Percentiles rank a stretch among this genome's conserved stretches.
phyloP scores from a whole-genome alignment of 1,140 invertebrate genomes.

The Ptiloglossa arizonensis region DNA sequence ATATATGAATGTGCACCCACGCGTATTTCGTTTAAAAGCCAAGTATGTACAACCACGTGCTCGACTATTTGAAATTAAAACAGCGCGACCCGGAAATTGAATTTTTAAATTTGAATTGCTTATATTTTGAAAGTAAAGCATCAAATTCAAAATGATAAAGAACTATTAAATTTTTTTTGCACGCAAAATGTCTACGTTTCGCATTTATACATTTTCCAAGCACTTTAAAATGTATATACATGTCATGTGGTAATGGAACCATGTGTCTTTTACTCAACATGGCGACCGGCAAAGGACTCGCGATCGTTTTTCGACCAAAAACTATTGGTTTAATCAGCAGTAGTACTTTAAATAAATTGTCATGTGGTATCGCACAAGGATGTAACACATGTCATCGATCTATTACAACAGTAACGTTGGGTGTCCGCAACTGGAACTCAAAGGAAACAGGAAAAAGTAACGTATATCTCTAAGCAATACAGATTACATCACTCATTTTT shows the following conservation, averaged over 20 bases:
- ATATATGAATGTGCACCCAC: too few relatives aligned
- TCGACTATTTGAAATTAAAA: too few relatives aligned
- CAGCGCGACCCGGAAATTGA: too few relatives aligned
- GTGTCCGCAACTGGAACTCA: constrained; percentile 67
- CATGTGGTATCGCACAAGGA: constrained; percentile 54
- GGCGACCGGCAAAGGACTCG: constrained; percentile 79
- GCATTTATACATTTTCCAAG: too few relatives aligned
- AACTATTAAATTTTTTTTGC: too few relatives aligned
- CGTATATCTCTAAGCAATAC: constrained; percentile 39
- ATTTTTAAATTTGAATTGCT: too few relatives aligned
- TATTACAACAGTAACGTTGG: constrained; percentile 53
- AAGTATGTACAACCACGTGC: too few relatives aligned
- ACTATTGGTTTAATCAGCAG: constrained; percentile 73
- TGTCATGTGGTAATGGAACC: constrained; percentile 41
- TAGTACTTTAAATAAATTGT: constrained; percentile 71
- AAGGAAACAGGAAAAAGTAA: constrained; percentile 72
- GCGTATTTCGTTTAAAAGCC: too few relatives aligned
- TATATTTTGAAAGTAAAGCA: too few relatives aligned
- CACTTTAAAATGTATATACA: too few relatives aligned
- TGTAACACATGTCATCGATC: constrained; percentile 68
- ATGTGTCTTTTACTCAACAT: constrained; percentile 78
- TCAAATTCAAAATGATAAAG: too few relatives aligned
- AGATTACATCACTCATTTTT: constrained; percentile 72
- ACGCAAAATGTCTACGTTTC: too few relatives aligned
- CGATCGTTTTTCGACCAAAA: constrained; percentile 73